phyloP scores from a whole-genome alignment of 1,140 invertebrate genomes.

The Pseudomyrmex sp. region DNA sequence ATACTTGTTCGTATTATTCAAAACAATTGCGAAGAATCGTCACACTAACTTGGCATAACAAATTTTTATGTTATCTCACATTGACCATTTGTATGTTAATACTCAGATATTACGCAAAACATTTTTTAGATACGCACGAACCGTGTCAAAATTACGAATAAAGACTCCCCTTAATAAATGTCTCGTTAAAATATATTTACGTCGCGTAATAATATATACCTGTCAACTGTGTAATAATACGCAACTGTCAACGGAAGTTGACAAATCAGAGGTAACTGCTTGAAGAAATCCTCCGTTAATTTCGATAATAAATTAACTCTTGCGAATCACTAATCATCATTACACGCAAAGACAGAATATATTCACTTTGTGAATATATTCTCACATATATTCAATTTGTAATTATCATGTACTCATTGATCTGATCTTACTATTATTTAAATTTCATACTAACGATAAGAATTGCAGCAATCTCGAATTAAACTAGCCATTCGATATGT shows the following conservation, averaged over 20 bases:
- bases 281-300: neutral
- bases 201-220: no score
- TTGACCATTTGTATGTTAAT: conserved; percentile 28
- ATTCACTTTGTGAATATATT: no score
- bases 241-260: no score
- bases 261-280: neutral
- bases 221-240: no score
- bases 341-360: neutral
- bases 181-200: no score
- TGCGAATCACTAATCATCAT: neutral
- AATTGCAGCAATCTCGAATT: neutral
- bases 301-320: neutral
- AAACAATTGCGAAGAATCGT: conserved; percentile 22
- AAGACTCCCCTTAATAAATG: no score
- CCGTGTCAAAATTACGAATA: no score
- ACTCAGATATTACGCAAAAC: conserved; percentile 22
- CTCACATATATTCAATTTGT: neutral
- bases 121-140: no score
- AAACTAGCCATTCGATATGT: neutral
- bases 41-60: conserved; percentile 54
- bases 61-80: conserved; percentile 59
- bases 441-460: no score
- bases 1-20: conserved; percentile 28
- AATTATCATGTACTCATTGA: conserved; percentile 39
- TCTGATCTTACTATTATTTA: neutral